These are phyloP conservation scores for Melinaea menophilus DNA, from an alignment of 2,888 invertebrate genomes.

Conservation along the genomic window DNA sequence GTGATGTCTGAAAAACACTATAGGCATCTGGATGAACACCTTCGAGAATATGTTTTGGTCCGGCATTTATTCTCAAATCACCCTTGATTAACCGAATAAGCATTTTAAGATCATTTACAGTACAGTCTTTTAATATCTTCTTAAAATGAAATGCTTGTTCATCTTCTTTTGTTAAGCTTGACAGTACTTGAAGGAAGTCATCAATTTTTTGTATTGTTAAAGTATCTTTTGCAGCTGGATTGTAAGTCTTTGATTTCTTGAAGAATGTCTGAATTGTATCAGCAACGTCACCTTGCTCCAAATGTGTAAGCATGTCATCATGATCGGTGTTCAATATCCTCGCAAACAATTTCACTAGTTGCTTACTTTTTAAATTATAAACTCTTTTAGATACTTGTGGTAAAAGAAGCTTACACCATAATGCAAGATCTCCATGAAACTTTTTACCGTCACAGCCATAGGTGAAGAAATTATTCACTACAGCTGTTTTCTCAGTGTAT, in stretches of 20 bases:
- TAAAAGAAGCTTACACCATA: slow-evolving; percentile 90
- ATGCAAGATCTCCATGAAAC: slow-evolving; percentile 86
- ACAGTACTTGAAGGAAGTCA: slow-evolving; percentile 83
- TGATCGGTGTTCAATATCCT: slow-evolving; percentile 85
- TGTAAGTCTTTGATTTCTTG: slow-evolving; percentile 77
- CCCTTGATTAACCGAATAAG: slow-evolving; percentile 92
- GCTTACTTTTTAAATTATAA: slow-evolving; percentile 95
- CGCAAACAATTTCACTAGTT: slow-evolving; percentile 92
- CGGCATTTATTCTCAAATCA: slow-evolving; percentile 94
- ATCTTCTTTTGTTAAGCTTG: slow-evolving; percentile 89
- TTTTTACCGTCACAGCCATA: slow-evolving; percentile 78
- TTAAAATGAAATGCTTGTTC: slow-evolving; percentile 89
- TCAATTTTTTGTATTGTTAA: slow-evolving; percentile 88
- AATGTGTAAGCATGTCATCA: slow-evolving; percentile 89
- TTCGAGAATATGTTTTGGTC: slow-evolving; percentile 94
- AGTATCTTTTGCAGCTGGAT: slow-evolving; percentile 81
- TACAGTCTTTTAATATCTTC: slow-evolving; percentile 85
- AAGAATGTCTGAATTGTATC: slow-evolving; percentile 90
- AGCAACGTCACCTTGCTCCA: slow-evolving; percentile 94
- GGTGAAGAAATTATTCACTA: slow-evolving; percentile 82
- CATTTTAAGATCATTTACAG: slow-evolving; percentile 89
- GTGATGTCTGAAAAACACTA: slow-evolving; percentile 89
- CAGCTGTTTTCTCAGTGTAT: slow-evolving; percentile 88
- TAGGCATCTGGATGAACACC: slow-evolving; percentile 94
- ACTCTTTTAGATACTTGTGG: slow-evolving; percentile 90